Percentiles rank a stretch among this genome's conserved stretches.
Conservation (phyloP, 2,888 invertebrate species). For the Macropis europaea region DNA sequence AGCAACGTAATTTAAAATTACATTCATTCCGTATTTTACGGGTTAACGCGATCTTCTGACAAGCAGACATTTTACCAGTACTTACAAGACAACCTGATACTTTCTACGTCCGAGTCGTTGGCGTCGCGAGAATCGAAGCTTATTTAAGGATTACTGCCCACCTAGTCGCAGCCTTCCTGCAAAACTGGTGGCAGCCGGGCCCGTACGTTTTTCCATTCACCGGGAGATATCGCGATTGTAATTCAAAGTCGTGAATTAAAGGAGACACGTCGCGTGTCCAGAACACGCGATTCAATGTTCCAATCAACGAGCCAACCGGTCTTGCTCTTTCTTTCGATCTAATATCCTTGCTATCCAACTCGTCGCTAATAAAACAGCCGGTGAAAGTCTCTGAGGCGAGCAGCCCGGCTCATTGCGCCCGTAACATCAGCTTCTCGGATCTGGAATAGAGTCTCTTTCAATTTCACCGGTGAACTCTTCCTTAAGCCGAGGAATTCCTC, state of each 20-base stretch:
- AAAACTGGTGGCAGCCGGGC: too few relatives aligned
- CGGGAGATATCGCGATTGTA: constrained; percentile 29
- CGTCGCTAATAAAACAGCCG: constrained; percentile 35
- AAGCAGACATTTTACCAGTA: too few relatives aligned
- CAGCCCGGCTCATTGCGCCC: constrained; percentile 27
- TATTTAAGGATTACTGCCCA: constrained; percentile 10
- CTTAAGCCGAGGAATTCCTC: background rate
- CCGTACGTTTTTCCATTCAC: background rate
- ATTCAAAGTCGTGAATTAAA: constrained; percentile 34
- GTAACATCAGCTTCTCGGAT: constrained; percentile 15
- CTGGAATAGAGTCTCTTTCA: constrained; percentile 27
- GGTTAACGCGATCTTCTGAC: too few relatives aligned
- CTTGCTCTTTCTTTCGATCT: constrained; percentile 24
- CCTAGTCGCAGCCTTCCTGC: background rate
- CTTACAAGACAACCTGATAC: too few relatives aligned
- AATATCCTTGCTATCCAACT: constrained; percentile 19
- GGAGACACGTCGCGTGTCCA: constrained; percentile 35
- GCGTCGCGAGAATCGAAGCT: background rate
- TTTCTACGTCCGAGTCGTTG: too few relatives aligned
- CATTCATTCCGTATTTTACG: too few relatives aligned
- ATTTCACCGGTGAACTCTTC: constrained; percentile 7
- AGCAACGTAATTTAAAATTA: too few relatives aligned
- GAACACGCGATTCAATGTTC: constrained; percentile 42
- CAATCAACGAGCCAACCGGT: constrained; percentile 42
- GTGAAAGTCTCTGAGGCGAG: constrained; percentile 48